phyloP scores from a whole-genome alignment of 2,888 invertebrate species.

The Scrobipalpa atriplicella region DNA sequence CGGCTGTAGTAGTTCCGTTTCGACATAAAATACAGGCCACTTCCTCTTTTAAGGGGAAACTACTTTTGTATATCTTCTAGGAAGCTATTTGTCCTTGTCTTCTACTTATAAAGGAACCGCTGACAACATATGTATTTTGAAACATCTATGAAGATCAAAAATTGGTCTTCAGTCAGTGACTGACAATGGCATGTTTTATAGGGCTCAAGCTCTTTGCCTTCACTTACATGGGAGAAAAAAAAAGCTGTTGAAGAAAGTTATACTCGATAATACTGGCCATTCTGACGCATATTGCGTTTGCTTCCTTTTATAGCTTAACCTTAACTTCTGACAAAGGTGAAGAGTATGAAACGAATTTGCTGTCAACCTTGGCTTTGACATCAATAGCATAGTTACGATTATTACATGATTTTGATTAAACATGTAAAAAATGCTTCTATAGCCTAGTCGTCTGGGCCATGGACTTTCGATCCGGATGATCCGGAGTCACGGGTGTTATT shows the following conservation, averaged over 20 bases:
- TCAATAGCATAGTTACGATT: conserved; percentile 1
- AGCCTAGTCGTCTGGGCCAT: too few species aligned
- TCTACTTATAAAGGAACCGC: neutral
- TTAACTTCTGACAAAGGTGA: neutral
- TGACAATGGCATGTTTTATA: too few species aligned
- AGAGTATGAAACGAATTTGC: neutral
- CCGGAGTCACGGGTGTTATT: too few species aligned
- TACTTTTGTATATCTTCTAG: neutral
- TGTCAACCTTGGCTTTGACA: conserved; percentile 12
- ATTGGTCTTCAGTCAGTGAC: neutral
- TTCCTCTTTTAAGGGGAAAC: neutral
- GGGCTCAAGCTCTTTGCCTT: too few species aligned
- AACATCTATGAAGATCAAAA: neutral
- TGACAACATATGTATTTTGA: neutral
- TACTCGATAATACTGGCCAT: neutral
- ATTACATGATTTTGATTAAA: neutral
- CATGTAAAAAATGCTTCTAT: too few species aligned
- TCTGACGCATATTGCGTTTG: neutral
- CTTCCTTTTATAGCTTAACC: neutral
- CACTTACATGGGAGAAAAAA: too few species aligned
- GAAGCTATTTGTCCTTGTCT: neutral
- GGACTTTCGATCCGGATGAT: too few species aligned
- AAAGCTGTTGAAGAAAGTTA: neutral
- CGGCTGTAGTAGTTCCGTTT: neutral
- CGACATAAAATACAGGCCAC: neutral